Evolutionary conservation across 2,888 invertebrate genomes (phyloP).

Genomic region (Meloe dianella): DNA sequence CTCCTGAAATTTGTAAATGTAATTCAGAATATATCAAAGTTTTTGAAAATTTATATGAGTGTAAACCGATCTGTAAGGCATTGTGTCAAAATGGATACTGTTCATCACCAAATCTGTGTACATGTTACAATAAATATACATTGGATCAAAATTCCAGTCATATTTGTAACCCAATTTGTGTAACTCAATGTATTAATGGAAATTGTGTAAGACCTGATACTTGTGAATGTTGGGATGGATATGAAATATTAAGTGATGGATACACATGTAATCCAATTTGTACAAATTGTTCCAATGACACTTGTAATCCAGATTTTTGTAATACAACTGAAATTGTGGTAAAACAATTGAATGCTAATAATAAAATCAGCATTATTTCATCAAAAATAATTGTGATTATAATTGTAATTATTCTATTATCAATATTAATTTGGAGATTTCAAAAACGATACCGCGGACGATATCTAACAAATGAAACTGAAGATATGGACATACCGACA

Average conservation of each 20-base stretch:
- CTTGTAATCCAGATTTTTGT: not conserved
- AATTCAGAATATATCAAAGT: constrained; percentile 16
- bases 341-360: not conserved
- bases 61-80: constrained; percentile 15
- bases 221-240: constrained; percentile 49
- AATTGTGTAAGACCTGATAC: constrained; percentile 46
- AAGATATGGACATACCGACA: not conserved
- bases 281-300: constrained; percentile 10
- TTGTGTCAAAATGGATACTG: constrained; percentile 48
- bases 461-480: not conserved
- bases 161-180: constrained; percentile 32
- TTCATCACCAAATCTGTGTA: constrained; percentile 48
- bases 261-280: not conserved
- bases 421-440: not conserved
- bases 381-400: not conserved
- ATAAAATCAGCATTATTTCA: not conserved
- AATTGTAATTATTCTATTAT: not conserved
- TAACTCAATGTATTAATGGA: constrained; percentile 51
- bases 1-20: constrained; percentile 35
- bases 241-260: constrained; percentile 17
- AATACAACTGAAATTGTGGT: not conserved
- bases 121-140: constrained; percentile 50
- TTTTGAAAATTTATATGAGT: not conserved
- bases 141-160: constrained; percentile 18
- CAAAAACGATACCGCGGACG: not conserved